Percentiles rank a stretch among this genome's conserved stretches.
phyloP scores from a whole-genome alignment of 2,113 vertebrate species.

The Poeciliopsis retropinna region DNA sequence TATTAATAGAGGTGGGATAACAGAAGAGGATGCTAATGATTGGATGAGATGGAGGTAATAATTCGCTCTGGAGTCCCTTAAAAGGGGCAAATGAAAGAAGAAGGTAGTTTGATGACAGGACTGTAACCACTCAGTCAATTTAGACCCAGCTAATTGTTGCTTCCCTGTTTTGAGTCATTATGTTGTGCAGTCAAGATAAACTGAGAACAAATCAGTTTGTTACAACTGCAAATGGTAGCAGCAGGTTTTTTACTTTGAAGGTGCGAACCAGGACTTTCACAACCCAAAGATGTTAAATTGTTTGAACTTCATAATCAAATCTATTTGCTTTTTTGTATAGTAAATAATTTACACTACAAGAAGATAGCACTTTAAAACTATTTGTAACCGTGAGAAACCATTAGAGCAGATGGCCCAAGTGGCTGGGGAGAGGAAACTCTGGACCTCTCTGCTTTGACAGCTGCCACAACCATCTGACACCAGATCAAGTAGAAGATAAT shows the following conservation, averaged over 20 bases:
- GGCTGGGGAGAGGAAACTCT: no score
- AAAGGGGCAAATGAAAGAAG: background rate
- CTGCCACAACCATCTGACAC: no score
- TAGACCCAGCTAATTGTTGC: background rate
- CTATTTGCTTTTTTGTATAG: no score
- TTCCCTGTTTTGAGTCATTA: background rate
- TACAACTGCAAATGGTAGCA: background rate
- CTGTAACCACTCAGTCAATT: background rate
- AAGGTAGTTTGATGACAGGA: background rate
- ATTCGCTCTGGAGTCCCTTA: background rate
- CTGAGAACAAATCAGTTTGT: no score
- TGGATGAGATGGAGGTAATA: background rate
- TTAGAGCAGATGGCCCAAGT: no score
- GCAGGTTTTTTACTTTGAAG: no score
- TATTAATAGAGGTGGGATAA: background rate
- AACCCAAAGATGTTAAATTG: background rate
- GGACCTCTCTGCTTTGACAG: no score
- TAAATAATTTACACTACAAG: no score
- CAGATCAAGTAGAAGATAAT: no score
- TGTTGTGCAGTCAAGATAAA: background rate
- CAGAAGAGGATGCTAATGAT: background rate
- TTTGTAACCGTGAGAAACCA: no score
- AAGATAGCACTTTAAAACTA: no score
- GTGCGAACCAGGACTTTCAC: fast-evolving
- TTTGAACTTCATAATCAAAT: no score